A percentile compares a stretch with the other conserved stretches of the same genome.
These are phyloP conservation scores for Onychomys leucogaster DNA, from an alignment of 2,797 vertebrate species.

Conservation along the genomic window DNA sequence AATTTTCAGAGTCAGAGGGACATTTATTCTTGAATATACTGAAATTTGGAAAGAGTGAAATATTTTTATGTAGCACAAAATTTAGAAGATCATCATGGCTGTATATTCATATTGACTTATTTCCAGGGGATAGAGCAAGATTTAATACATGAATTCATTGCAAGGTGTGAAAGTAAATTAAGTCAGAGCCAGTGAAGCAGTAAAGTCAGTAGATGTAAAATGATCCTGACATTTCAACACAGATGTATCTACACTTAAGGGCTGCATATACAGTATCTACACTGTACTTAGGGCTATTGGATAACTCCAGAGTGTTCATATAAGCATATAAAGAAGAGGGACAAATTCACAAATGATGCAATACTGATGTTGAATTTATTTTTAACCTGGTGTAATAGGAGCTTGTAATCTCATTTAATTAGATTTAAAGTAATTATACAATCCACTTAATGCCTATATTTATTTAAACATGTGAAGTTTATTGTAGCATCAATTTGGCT, in stretches of 20 bases:
- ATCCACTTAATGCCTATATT: not conserved
- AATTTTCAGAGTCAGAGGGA: not conserved
- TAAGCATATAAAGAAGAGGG: not conserved
- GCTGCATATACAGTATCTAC: not conserved
- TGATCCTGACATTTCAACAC: not conserved
- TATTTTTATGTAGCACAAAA: not conserved
- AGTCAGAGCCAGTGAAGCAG: not conserved
- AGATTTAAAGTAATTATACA: not conserved
- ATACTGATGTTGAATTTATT: not conserved
- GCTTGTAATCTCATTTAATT: not conserved
- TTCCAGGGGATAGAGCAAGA: not conserved
- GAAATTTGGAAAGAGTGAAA: not conserved
- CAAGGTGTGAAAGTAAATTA: not conserved
- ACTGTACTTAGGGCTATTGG: not conserved
- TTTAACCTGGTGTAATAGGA: not conserved
- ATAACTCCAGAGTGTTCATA: not conserved
- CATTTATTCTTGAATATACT: not conserved
- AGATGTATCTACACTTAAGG: not conserved
- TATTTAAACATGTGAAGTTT: not conserved
- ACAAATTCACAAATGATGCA: not conserved
- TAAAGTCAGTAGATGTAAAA: not conserved
- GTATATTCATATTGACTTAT: not conserved
- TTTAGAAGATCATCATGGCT: not conserved
- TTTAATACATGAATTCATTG: not conserved
- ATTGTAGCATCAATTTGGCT: not conserved